Evolutionary conservation across 30 jellyfish, hydroid and myxozoan species (phyloP).

Genomic region (Nemopilema nomurai): DNA sequence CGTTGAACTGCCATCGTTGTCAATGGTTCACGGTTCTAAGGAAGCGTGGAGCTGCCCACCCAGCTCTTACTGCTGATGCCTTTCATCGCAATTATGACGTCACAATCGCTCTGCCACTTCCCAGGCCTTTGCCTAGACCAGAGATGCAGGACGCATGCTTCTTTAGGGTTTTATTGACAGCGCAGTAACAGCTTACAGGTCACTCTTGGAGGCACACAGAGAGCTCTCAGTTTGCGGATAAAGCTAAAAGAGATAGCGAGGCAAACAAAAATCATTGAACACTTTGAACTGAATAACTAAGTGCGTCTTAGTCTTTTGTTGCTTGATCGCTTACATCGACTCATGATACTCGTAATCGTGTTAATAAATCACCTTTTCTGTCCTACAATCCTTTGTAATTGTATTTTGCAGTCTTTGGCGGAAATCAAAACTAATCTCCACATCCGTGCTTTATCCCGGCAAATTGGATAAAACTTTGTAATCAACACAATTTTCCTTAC

Average conservation of each 20-base stretch:
- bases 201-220: neutral
- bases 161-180: neutral
- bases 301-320: neutral
- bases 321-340: neutral
- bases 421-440: conserved; percentile 20
- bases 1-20: too few species aligned
- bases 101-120: too few species aligned
- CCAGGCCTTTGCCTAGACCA: neutral
- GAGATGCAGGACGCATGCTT: neutral
- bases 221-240: neutral
- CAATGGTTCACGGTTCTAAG: too few species aligned
- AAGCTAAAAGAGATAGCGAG: neutral
- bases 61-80: too few species aligned
- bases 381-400: conserved; percentile 15
- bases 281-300: neutral
- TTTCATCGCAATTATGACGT: too few species aligned
- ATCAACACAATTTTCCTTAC: neutral
- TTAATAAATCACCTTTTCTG: conserved; percentile 26
- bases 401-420: conserved; percentile 22
- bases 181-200: neutral
- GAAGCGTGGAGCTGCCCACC: too few species aligned
- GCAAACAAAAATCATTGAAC: neutral
- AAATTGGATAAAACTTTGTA: conserved; percentile 3
- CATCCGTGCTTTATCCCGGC: conserved; percentile 7
- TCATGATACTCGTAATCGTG: conserved; percentile 19